These are phyloP conservation scores for Cygnus buccinator DNA, from an alignment of 2,113 vertebrate species.

Conservation along the genomic window DNA sequence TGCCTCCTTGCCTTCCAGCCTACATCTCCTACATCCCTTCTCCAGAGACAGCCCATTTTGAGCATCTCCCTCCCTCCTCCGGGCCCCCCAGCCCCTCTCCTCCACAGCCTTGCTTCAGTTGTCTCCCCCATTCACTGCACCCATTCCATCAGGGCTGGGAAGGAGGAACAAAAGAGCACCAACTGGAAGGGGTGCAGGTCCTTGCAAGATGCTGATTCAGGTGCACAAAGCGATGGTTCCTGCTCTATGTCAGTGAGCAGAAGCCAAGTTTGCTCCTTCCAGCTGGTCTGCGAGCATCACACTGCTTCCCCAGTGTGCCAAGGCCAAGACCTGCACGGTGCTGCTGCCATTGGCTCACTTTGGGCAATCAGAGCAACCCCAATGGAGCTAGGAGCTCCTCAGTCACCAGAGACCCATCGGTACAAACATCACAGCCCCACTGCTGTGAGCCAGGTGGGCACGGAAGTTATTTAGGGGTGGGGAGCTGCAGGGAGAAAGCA, in stretches of 20 bases:
- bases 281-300: fast-evolving
- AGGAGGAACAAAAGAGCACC: neutral
- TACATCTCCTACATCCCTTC: fast-evolving
- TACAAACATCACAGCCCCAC: neutral
- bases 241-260: neutral
- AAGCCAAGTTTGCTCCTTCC: neutral
- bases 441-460: fast-evolving
- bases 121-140: neutral
- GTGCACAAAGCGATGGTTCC: neutral
- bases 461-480: fast-evolving
- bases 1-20: neutral
- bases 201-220: neutral
- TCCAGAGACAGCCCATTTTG: neutral
- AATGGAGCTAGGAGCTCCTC: neutral
- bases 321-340: neutral
- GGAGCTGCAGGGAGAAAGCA: neutral
- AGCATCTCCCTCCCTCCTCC: fast-evolving
- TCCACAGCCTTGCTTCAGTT: neutral
- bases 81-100: neutral
- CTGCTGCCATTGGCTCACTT: neutral
- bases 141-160: neutral
- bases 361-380: neutral
- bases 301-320: neutral
- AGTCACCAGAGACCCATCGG: fast-evolving
- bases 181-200: neutral